Evolutionary conservation across 2,113 vertebrate genomes (phyloP).

Genomic region (Corapipo altera): DNA sequence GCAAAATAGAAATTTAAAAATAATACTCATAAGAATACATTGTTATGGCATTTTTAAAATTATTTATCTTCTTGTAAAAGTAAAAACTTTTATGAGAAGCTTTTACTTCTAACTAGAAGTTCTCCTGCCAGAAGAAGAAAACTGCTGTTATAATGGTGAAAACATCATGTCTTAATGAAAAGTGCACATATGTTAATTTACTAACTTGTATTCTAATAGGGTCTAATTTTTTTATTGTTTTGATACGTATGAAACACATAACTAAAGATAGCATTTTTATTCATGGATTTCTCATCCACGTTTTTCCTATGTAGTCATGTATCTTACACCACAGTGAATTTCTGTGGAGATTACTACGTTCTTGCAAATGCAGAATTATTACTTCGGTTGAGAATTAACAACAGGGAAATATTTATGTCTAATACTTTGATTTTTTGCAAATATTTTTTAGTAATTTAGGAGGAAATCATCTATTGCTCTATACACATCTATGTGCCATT

Average conservation of each 20-base stretch:
- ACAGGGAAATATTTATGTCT: background rate
- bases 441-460: background rate
- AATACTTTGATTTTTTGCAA: background rate
- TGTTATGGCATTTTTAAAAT: background rate
- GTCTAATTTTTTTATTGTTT: background rate
- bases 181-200: background rate
- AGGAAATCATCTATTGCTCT: background rate
- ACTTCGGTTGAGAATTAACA: background rate
- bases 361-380: background rate
- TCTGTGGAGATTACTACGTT: background rate
- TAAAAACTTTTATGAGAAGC: background rate
- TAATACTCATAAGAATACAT: background rate
- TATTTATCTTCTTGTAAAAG: background rate
- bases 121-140: background rate
- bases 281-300: accelerated
- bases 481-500: background rate
- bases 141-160: background rate
- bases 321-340: background rate
- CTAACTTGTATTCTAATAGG: background rate
- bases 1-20: background rate
- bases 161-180: background rate
- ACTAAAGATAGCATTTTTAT: background rate
- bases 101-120: background rate
- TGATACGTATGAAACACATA: background rate
- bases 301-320: background rate